Evolutionary conservation across 2,888 invertebrate genomes (phyloP), one percentile per base, ranked within the genome.

Genomic region (Serripes groenlandicus): DNA sequence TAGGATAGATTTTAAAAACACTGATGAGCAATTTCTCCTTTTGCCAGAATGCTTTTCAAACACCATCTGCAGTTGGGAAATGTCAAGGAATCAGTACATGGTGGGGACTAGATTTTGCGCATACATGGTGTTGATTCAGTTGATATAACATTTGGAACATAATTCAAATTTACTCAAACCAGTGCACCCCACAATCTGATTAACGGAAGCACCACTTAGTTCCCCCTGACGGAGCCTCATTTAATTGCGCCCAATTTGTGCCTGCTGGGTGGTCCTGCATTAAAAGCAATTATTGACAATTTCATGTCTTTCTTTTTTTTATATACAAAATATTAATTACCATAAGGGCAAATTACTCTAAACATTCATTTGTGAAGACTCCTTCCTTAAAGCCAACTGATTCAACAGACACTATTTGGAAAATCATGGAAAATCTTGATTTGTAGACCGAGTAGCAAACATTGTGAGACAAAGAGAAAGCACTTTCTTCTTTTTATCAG

Each of bases 251-350:
- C 66, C 28, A 66, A 66, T 66, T 66, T 66, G 66, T 11, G 28
- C 66, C 42, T 15, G 42, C 58, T 80, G 80, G 80, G 80, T 80
- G 80, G 80, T 80, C 80, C 52, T 49, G n/a, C 37, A 75, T 80
- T 71, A 80, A 32, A 34, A 72, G 72, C 66, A 62, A 58, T 75
- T 64, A 80, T 75, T 80, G 68, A 80, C 64, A 68, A 79, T 70
- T 62, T 49, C 32, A 49, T 62, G 62, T 42, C 74, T 11, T 7
- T 42, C 23, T 66, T n/a, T n/a, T n/a, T n/a, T n/a, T n/a, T n/a
- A n/a, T n/a, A n/a, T n/a, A n/a, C n/a, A n/a, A n/a, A n/a, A n/a
- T n/a, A n/a, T n/a, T n/a, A n/a, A n/a, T n/a, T n/a, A n/a, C n/a
- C n/a, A n/a, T n/a, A n/a, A n/a, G n/a, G n/a, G n/a, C n/a, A n/a